Conservation (phyloP, 2,888 invertebrate species). For the Nezara viridula region DNA sequence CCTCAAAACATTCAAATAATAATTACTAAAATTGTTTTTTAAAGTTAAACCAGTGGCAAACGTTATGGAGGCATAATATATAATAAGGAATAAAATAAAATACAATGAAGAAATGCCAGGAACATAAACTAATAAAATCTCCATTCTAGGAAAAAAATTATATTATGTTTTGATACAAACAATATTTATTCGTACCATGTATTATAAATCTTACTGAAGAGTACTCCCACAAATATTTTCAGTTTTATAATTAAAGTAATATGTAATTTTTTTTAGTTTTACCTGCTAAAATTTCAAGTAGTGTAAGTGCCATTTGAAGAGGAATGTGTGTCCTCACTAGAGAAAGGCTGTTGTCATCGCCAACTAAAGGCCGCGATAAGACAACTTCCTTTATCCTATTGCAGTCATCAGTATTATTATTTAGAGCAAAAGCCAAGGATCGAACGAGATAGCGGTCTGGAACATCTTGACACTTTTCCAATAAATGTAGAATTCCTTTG, state of each 20-base stretch:
- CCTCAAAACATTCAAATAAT: too few species aligned
- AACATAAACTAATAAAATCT: too few species aligned
- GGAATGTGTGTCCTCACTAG: slow-evolving; percentile 60
- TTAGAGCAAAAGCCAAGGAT: slow-evolving; percentile 54
- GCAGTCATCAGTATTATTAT: slow-evolving; percentile 51
- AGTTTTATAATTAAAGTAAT: not conserved
- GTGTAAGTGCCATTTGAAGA: slow-evolving; percentile 58
- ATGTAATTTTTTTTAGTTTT: not conserved
- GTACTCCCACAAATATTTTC: too few species aligned
- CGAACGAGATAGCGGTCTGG: slow-evolving; percentile 60
- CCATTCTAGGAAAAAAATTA: too few species aligned
- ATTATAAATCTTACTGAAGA: too few species aligned
- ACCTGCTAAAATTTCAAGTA: slow-evolving; percentile 47
- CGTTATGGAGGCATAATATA: too few species aligned
- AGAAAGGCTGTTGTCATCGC: slow-evolving; percentile 60
- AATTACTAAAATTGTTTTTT: too few species aligned
- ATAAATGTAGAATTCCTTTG: slow-evolving; percentile 47
- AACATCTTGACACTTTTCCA: slow-evolving; percentile 58
- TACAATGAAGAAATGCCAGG: too few species aligned
- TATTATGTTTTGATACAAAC: too few species aligned
- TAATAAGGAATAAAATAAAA: too few species aligned
- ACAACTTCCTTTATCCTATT: slow-evolving; percentile 54
- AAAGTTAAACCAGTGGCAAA: too few species aligned
- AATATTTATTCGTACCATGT: too few species aligned
- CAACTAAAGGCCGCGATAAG: slow-evolving; percentile 59